A percentile compares a stretch with the other conserved stretches of the same genome.
These are phyloP conservation scores for Dolichallabes microphthalmus DNA, from an alignment of 2,113 vertebrate species.

Conservation along the genomic window DNA sequence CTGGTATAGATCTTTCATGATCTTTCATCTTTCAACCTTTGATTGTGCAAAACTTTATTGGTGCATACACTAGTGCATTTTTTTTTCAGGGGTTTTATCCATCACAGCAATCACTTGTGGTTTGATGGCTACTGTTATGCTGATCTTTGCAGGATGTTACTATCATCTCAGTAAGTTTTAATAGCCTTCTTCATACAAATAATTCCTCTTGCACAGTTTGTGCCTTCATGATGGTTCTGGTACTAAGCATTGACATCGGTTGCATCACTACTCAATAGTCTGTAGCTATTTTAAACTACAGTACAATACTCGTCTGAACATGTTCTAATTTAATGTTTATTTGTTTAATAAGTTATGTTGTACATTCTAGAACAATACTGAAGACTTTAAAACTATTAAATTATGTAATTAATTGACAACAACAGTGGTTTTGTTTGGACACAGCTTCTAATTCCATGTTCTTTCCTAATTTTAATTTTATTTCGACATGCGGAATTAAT, in stretches of 20 bases:
- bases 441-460: no score
- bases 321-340: no score
- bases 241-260: not conserved
- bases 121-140: not conserved
- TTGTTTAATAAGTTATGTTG: no score
- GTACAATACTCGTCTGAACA: no score
- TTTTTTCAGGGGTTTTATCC: not conserved
- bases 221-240: not conserved
- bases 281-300: no score
- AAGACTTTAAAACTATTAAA: no score
- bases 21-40: no score
- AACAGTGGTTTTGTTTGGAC: no score
- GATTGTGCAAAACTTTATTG: not conserved
- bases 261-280: not conserved
- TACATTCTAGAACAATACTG: no score
- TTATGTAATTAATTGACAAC: no score
- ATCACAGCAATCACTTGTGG: constrained; percentile 6
- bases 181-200: not conserved
- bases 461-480: no score
- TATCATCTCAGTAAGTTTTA: constrained; percentile 1
- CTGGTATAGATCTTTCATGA: not conserved
- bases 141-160: constrained; percentile 11
- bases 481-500: no score
- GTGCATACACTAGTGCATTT: not conserved
- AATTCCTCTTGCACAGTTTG: not conserved